Evolutionary conservation across 2,797 vertebrate genomes (phyloP).

Genomic region (Triplophysa bombifrons): DNA sequence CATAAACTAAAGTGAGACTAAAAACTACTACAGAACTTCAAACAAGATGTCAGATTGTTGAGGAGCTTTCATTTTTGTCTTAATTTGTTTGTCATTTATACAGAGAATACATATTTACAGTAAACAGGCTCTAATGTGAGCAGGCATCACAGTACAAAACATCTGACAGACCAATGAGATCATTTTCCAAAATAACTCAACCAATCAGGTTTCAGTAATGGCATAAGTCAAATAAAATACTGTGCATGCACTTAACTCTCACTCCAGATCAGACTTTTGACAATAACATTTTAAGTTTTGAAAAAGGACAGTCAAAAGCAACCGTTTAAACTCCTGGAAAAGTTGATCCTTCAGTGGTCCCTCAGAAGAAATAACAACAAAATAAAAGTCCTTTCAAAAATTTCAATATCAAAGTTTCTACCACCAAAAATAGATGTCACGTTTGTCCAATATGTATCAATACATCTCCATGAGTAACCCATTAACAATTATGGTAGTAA

Average conservation of each 20-base stretch:
- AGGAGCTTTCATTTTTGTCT: slow-evolving; percentile 18
- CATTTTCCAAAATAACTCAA: slow-evolving; percentile 7
- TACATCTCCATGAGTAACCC: neutral
- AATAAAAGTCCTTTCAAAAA: neutral
- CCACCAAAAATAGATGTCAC: neutral
- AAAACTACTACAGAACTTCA: slow-evolving; percentile 23
- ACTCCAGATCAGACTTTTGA: neutral
- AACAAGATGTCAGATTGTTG: slow-evolving; percentile 25
- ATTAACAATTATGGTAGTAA: neutral
- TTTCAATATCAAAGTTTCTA: neutral
- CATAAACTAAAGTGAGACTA: slow-evolving; percentile 23
- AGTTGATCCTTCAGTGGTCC: slow-evolving; percentile 12
- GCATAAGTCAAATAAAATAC: slow-evolving; percentile 3
- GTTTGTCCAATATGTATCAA: neutral
- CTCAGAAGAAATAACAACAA: neutral
- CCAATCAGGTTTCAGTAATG: slow-evolving; percentile 1
- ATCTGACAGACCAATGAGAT: slow-evolving; percentile 21
- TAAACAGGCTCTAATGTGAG: slow-evolving; percentile 56
- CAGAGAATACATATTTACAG: slow-evolving; percentile 62
- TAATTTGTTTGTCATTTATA: slow-evolving; percentile 51
- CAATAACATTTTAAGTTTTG: neutral
- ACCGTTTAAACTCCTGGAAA: neutral
- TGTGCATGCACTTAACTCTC: slow-evolving; percentile 19
- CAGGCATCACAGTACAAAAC: slow-evolving; percentile 59
- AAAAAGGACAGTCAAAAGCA: neutral